Conservation (phyloP, 2,888 invertebrate species). For the Eupithecia centaureata region DNA sequence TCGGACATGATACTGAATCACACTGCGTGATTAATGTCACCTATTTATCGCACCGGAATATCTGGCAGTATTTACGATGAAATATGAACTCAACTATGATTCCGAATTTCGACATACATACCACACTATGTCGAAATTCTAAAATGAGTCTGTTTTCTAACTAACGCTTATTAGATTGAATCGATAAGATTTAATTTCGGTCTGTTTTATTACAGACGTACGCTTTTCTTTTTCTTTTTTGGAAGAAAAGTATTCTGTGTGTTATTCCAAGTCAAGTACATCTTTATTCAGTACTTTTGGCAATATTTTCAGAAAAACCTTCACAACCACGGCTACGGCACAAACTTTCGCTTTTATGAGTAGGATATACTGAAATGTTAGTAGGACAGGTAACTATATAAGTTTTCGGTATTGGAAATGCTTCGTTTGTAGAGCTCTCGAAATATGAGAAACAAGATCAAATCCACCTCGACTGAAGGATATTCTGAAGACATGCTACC, state of each 20-base stretch:
- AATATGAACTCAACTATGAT: background rate
- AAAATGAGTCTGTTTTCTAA: background rate
- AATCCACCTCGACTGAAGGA: background rate
- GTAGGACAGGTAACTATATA: background rate
- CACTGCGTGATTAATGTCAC: constrained; percentile 35
- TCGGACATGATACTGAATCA: constrained; percentile 25
- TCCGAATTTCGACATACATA: background rate
- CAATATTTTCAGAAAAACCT: background rate
- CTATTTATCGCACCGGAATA: constrained; percentile 10
- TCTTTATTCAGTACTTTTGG: background rate
- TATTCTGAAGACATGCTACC: background rate
- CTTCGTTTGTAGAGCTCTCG: background rate
- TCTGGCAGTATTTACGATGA: constrained; percentile 19
- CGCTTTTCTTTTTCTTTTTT: too few relatives aligned
- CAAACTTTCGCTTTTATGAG: too few relatives aligned
- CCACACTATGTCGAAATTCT: background rate
- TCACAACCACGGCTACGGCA: too few relatives aligned
- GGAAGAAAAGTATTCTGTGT: too few relatives aligned
- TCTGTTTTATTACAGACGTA: background rate
- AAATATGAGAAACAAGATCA: background rate
- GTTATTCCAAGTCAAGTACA: background rate
- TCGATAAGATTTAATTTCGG: background rate
- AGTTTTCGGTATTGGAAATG: background rate
- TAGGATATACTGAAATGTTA: background rate
- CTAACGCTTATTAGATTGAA: background rate